phyloP scores from a whole-genome alignment of 2,113 vertebrate genomes.

The Otocyon megalotis region DNA sequence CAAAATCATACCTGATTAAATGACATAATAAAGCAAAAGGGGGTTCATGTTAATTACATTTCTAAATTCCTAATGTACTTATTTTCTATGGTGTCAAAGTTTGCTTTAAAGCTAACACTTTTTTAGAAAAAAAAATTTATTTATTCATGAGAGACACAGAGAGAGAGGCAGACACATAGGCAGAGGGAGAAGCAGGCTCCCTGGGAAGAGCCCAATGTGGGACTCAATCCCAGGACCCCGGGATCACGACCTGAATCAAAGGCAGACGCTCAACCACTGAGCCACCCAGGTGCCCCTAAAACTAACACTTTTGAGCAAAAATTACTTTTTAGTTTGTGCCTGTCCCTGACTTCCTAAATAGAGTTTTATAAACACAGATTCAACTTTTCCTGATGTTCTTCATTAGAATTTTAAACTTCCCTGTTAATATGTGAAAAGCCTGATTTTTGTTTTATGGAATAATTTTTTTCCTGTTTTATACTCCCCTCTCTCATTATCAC shows the following conservation, averaged over 20 bases:
- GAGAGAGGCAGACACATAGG: no score
- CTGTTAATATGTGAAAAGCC: background rate
- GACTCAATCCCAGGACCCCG: no score
- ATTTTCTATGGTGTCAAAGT: background rate
- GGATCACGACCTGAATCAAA: no score
- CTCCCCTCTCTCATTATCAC: background rate
- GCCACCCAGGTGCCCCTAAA: background rate
- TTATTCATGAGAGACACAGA: no score
- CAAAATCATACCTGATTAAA: background rate
- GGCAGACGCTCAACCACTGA: no score
- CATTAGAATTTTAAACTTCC: constrained; percentile 1
- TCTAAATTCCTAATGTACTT: background rate
- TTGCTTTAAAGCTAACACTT: background rate
- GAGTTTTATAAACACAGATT: constrained; percentile 3
- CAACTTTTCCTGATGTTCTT: background rate
- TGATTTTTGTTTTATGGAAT: background rate
- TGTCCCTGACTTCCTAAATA: background rate
- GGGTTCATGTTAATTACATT: background rate
- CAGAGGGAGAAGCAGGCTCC: no score
- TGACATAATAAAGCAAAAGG: background rate
- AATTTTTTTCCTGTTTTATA: background rate
- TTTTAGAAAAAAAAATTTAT: background rate
- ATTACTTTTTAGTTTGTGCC: background rate
- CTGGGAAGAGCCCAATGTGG: no score
- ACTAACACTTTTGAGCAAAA: background rate